Evolutionary conservation across 2,888 invertebrate genomes (phyloP).

Genomic region (Phaedon cochleariae): DNA sequence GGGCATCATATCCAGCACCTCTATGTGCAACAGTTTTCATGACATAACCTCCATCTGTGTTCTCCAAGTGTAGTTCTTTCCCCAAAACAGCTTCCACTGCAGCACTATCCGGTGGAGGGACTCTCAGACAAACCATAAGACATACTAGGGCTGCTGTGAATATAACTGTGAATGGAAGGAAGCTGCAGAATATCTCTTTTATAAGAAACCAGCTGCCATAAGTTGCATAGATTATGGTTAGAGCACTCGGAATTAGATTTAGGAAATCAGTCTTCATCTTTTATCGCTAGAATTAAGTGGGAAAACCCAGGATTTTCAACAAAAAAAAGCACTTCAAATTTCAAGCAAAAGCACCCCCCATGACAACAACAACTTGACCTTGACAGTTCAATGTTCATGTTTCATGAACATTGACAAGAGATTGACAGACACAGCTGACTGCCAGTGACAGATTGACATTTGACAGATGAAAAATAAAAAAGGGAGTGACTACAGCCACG

Average conservation of each 20-base stretch:
- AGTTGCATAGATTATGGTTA: slow-evolving; percentile 45
- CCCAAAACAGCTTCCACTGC: slow-evolving; percentile 64
- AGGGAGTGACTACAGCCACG: too few relatives aligned
- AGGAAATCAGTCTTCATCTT: slow-evolving; percentile 43
- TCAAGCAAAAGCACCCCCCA: too few relatives aligned
- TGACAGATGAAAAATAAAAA: too few relatives aligned
- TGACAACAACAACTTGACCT: too few relatives aligned
- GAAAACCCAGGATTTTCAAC: background rate
- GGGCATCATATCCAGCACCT: slow-evolving; percentile 79
- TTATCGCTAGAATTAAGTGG: background rate
- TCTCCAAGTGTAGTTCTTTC: slow-evolving; percentile 65
- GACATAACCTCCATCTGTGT: slow-evolving; percentile 61
- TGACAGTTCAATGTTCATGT: too few relatives aligned
- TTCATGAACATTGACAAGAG: too few relatives aligned
- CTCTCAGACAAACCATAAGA: slow-evolving; percentile 64
- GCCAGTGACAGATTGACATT: too few relatives aligned
- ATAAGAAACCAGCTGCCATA: slow-evolving; percentile 53
- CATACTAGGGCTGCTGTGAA: slow-evolving; percentile 48
- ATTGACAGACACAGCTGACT: too few relatives aligned
- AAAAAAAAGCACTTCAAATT: too few relatives aligned
- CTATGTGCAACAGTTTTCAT: slow-evolving; percentile 77
- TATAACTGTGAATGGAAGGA: slow-evolving; percentile 54
- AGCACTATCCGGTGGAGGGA: slow-evolving; percentile 61
- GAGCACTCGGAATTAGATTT: slow-evolving; percentile 42
- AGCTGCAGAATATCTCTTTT: slow-evolving; percentile 51